Base-by-base conservation (phyloP, 2,113 vertebrate species). In the Tupaia tana region DNA sequence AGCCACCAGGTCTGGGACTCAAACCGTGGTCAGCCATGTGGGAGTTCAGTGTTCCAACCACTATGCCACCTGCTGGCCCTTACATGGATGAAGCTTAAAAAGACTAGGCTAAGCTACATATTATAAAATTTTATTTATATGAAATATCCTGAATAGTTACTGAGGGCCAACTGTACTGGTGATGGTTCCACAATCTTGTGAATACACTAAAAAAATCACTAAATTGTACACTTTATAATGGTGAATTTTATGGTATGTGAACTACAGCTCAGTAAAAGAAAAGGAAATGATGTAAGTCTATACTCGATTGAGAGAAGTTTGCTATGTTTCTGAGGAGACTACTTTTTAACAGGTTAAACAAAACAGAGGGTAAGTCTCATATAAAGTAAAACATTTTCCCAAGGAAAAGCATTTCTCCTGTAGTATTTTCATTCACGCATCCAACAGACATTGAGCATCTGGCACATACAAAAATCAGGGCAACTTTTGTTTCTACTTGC, bases 401-500 rank as follows among this genome's bases (percentile, higher is more conserved):
- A 82, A 66, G 81, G 18, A 88, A 89, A 93, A 80, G 56, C 54
- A 90, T 93, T 83, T 90, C 89, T 73, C 78, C 31, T 86, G 3
- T 16, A 69, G 24, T 75, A 20, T 91, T 89, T 81, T 84, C 82
- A 73, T 67, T 67, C 71, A 27, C 74, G 27, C 67, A 54, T 75
- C 56, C 43, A 91, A 79, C 7, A 64, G 59, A 89, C 25, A 86
- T 5, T 34, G 83, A 82, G 13, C 24, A 89, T 8, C 13, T 54
- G 31, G 63, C 86, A 34, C 7, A 13, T 67, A 75, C 2, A 91
- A 93, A 52, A 97, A 87, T 81, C 13, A 95, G 59, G 20, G 34
- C 7, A 95, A 34, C 27, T 66, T 93, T 34, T 92, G 64, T 20
- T 29, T 86, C 54, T 67, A 97, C 96, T 98, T 98, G 99, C 99